Base-by-base conservation (phyloP, 1,140 invertebrate genomes). In the Lordiphosa clarofinis region DNA sequence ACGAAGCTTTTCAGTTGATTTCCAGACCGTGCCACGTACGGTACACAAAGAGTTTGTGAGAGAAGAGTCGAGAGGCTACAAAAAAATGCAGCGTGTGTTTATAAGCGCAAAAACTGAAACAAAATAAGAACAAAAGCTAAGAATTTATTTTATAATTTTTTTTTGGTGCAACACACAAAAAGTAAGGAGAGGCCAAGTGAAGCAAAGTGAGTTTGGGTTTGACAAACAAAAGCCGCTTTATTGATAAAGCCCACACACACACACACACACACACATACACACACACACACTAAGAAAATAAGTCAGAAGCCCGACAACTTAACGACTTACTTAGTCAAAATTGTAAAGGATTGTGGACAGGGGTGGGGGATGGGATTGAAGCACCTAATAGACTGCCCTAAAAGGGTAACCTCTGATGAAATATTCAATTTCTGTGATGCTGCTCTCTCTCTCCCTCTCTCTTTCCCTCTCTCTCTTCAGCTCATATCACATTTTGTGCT, bases 1-100 rank as follows among this genome's bases (percentile, higher is more conserved):
- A 57, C 64, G 64, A 84, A 82, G 76, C 76, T 76, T 76, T 81
- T 82, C 78, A 82, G 76, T 82, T 84, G 68, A 84, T 84, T 84
- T 84, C 84, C 68, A 84, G 76, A 73, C 78, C 73, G 78, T 73
- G 76, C 78, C 63, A 82, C 63, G 76, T 78, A 73, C 78, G 68
- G 76, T 69, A 81, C 76, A 56, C 40, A 55, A 59, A 15, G 21
- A 46, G 9, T 31, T 31, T 46, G 24, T 46, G 43, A 12, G 24
- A 12, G 21, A 31, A 46, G 11, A 31, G 39, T 42, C 24, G 21
- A 46, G 11, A 36, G 33, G 12, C 12, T 15, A 36, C 28, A 36
- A 37, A 19, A 13, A n/a, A 5, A 28, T 28, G 24, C 24, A 28
- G 24, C 24, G 47, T 36, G 33, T 21, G 31, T 28, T n/a, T n/a